Evolutionary conservation across 2,113 vertebrate genomes (phyloP).

Genomic region (Burhinus oedicnemus): DNA sequence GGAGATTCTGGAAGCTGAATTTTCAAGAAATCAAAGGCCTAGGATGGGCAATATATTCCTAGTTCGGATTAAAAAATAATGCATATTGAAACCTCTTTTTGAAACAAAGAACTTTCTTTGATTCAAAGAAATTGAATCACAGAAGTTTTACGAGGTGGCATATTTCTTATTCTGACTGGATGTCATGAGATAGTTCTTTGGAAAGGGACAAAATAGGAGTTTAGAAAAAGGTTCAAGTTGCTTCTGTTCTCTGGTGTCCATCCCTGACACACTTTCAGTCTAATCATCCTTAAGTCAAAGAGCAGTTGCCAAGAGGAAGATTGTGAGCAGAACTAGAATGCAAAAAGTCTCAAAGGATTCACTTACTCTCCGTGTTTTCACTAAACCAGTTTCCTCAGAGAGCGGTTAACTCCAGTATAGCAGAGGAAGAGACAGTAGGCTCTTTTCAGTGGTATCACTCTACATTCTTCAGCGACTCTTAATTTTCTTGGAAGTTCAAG

Average conservation of each 20-base stretch:
- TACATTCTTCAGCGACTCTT: neutral
- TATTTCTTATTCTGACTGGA: neutral
- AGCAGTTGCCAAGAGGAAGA: neutral
- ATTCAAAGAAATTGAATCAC: neutral
- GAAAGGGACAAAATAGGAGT: neutral
- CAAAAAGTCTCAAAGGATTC: neutral
- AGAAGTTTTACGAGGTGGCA: neutral
- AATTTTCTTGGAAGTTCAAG: neutral
- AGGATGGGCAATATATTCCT: neutral
- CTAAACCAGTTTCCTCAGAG: neutral
- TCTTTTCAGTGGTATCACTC: neutral
- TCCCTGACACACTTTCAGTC: neutral
- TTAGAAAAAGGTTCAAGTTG: neutral
- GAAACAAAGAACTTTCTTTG: neutral
- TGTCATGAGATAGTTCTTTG: neutral
- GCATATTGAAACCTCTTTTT: neutral
- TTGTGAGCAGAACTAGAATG: neutral
- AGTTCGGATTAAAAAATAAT: neutral
- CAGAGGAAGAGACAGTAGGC: neutral
- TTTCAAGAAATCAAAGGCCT: neutral
- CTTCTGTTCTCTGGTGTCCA: neutral
- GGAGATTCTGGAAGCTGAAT: neutral
- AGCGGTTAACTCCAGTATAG: neutral
- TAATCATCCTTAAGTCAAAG: neutral
- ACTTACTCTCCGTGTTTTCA: neutral